These are phyloP conservation scores for Heliconius aoede DNA, from an alignment of 2,888 invertebrate genomes.

Conservation along the genomic window DNA sequence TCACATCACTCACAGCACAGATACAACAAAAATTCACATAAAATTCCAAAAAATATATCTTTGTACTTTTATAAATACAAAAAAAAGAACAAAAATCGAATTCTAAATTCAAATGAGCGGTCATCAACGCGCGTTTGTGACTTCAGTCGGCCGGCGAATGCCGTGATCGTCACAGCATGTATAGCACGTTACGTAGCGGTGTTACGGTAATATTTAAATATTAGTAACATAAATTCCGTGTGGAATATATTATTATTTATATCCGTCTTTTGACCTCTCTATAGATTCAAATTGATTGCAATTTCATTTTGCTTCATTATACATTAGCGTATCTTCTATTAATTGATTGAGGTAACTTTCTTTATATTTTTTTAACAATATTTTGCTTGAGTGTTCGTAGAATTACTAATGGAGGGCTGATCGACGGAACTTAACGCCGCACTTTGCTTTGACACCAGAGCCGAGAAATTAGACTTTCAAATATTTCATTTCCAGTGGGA, in stretches of 20 bases:
- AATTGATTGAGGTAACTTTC: neutral
- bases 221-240: slow-evolving; percentile 51
- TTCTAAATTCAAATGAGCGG: slow-evolving; percentile 58
- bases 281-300: slow-evolving; percentile 20
- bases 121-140: slow-evolving; percentile 62
- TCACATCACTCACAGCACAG: slow-evolving; percentile 49
- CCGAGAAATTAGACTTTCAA: neutral
- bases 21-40: slow-evolving; percentile 33
- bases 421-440: neutral
- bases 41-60: slow-evolving; percentile 16
- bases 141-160: slow-evolving; percentile 68
- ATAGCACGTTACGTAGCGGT: slow-evolving; percentile 60
- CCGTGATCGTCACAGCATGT: slow-evolving; percentile 56
- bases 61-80: slow-evolving; percentile 6
- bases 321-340: slow-evolving; percentile 5
- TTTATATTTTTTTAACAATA: neutral
- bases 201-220: slow-evolving; percentile 67
- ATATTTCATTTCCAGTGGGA: neutral
- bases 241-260: slow-evolving; percentile 21
- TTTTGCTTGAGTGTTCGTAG: too few relatives aligned
- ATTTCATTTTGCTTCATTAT: neutral
- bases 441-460: neutral
- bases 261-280: slow-evolving; percentile 32
- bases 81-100: slow-evolving; percentile 51
- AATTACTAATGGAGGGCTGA: too few relatives aligned